Percentiles rank a stretch among this genome's conserved stretches.
Evolutionary conservation across 2,113 vertebrate genomes (phyloP).

Genomic region (Hippotragus niger): DNA sequence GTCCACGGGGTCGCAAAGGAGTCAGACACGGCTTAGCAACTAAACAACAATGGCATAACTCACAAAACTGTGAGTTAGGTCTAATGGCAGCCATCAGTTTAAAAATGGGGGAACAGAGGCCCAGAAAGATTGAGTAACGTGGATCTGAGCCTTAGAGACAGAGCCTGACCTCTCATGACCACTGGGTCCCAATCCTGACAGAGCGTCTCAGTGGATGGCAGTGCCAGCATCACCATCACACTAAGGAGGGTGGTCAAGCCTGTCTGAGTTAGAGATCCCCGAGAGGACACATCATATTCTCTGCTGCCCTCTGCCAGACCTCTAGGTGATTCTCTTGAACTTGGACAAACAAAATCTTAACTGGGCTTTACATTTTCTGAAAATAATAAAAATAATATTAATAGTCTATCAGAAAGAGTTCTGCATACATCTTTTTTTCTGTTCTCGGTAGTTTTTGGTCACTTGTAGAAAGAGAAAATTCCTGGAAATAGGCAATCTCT

Average conservation of each 20-base stretch:
- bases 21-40: neutral
- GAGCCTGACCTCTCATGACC: neutral
- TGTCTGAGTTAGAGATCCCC: neutral
- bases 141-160: neutral
- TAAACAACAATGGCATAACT: neutral
- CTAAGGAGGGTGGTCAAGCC: neutral
- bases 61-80: neutral
- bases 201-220: neutral
- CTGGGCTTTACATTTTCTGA: neutral
- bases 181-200: neutral
- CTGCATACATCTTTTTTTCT: neutral
- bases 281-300: neutral
- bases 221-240: rapidly evolving
- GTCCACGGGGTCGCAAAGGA: neutral
- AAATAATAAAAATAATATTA: neutral
- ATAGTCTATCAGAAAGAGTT: neutral
- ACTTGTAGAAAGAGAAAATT: neutral
- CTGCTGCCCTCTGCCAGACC: neutral
- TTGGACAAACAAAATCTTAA: neutral
- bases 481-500: neutral
- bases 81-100: neutral
- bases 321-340: neutral
- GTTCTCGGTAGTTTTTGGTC: neutral
- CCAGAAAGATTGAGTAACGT: neutral
- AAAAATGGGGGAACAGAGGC: neutral